A percentile compares a stretch with the other conserved stretches of the same genome.
phyloP scores from a whole-genome alignment of 2,888 invertebrate genomes.

The Amitus sp. region DNA sequence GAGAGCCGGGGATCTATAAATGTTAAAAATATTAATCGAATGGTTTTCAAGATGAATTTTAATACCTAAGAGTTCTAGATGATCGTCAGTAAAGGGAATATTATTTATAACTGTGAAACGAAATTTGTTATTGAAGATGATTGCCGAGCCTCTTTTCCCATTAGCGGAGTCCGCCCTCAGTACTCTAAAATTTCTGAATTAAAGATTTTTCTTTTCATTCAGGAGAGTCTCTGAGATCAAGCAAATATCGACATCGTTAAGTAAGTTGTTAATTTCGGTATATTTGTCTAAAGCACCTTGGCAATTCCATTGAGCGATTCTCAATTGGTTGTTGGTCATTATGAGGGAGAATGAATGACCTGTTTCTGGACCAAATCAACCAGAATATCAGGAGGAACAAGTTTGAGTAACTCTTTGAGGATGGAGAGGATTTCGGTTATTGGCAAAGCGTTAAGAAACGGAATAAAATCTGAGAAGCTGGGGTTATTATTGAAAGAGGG shows the following conservation, averaged over 20 bases:
- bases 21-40: background rate
- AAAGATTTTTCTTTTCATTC: background rate
- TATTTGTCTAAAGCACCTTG: background rate
- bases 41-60: background rate
- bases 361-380: background rate
- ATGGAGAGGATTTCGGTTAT: too few relatives aligned
- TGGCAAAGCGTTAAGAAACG: too few relatives aligned
- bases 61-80: background rate
- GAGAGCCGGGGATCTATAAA: too few relatives aligned
- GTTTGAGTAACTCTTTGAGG: background rate
- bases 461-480: too few relatives aligned
- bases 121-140: background rate
- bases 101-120: background rate
- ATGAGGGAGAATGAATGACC: background rate
- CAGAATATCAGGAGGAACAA: background rate
- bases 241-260: background rate
- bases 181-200: background rate
- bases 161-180: background rate
- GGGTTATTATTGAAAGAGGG: too few relatives aligned
- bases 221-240: background rate
- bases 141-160: background rate
- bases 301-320: background rate
- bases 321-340: background rate
- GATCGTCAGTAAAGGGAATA: background rate
- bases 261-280: background rate